Conservation (phyloP, 1,140 invertebrate genomes). For the Megalonaias nervosa region DNA sequence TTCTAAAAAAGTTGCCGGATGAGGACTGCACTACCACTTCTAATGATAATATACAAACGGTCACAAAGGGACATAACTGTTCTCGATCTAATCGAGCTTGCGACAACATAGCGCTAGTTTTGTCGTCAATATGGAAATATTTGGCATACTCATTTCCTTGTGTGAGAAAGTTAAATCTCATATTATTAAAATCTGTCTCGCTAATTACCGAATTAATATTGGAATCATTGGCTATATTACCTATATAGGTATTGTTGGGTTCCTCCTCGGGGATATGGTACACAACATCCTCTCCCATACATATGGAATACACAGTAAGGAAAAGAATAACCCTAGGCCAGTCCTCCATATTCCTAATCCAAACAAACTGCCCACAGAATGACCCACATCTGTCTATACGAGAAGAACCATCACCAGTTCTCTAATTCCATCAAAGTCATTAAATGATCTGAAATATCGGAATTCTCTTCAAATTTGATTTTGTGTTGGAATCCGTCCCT, state of each 20-base stretch:
- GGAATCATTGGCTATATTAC: slow-evolving; percentile 55
- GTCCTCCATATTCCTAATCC: no score
- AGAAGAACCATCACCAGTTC: no score
- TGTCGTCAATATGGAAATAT: slow-evolving; percentile 54
- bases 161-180: slow-evolving; percentile 53
- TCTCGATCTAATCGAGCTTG: slow-evolving; percentile 55
- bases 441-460: no score
- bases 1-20: slow-evolving; percentile 48
- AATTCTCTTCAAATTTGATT: no score
- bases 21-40: slow-evolving; percentile 50
- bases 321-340: no score
- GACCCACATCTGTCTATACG: no score
- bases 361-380: no score
- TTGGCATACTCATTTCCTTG: slow-evolving; percentile 36
- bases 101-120: slow-evolving; percentile 51
- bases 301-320: no score
- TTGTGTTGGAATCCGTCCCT: no score
- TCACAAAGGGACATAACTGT: slow-evolving; percentile 43
- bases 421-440: no score
- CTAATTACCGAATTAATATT: slow-evolving; percentile 48
- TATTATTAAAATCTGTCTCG: slow-evolving; percentile 47
- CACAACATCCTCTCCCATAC: slow-evolving; percentile 19
- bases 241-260: slow-evolving; percentile 47
- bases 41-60: slow-evolving; percentile 46
- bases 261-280: slow-evolving; percentile 55